Conservation (phyloP, 2,113 vertebrate species). For the Riparia riparia region DNA sequence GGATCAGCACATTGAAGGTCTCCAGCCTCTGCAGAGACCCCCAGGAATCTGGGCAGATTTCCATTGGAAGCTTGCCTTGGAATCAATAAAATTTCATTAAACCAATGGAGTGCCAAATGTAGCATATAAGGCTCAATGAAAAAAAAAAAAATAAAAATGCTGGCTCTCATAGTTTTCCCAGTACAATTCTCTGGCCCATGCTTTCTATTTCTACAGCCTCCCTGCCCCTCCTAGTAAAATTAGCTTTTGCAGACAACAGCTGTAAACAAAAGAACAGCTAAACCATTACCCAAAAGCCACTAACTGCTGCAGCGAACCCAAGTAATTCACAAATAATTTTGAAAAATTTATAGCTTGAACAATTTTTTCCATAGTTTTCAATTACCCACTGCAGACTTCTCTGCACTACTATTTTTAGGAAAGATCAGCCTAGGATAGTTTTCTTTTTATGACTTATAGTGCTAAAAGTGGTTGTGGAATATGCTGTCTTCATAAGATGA, state of each 20-base stretch:
- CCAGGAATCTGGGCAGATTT: slow-evolving; percentile 54
- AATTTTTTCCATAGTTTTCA: background rate
- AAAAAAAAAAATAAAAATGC: slow-evolving; percentile 15
- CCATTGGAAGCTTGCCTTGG: slow-evolving; percentile 47
- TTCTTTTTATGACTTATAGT: background rate
- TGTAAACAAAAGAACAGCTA: background rate
- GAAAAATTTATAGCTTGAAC: background rate
- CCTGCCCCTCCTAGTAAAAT: background rate
- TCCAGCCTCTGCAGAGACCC: slow-evolving; percentile 43
- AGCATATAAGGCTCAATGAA: background rate
- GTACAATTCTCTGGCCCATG: background rate
- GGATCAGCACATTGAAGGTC: slow-evolving; percentile 15
- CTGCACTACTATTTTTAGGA: background rate
- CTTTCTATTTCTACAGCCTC: background rate
- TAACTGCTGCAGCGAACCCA: background rate
- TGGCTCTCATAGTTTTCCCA: slow-evolving; percentile 3
- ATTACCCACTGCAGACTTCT: background rate
- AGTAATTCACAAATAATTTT: background rate
- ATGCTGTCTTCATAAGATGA: background rate
- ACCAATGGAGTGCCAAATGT: background rate
- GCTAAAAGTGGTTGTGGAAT: background rate
- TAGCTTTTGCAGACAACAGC: background rate
- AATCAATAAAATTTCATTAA: slow-evolving; percentile 67
- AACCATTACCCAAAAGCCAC: background rate
- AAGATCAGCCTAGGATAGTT: background rate